Percentiles rank a stretch among this genome's conserved stretches.
These are phyloP conservation scores for Oligia latruncula DNA, from an alignment of 2,888 invertebrate species.

Conservation along the genomic window DNA sequence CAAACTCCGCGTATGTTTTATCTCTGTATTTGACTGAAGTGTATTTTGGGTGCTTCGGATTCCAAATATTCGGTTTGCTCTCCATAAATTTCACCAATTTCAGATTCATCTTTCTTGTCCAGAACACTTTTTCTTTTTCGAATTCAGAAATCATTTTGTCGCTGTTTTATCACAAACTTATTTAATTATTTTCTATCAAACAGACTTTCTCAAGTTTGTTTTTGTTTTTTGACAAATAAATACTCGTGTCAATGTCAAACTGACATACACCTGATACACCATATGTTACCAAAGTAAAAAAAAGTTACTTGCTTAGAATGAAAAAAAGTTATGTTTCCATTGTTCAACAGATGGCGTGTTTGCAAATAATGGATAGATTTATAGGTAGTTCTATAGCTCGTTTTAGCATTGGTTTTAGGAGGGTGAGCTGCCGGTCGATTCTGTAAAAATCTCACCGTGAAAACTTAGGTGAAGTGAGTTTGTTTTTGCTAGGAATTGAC, in stretches of 20 bases:
- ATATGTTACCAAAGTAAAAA: not conserved
- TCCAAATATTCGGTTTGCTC: slow-evolving; percentile 84
- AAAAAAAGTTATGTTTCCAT: not conserved
- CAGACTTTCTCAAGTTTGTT: not conserved
- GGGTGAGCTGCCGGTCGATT: not conserved
- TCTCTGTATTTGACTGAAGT: slow-evolving; percentile 81
- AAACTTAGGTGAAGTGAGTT: too few species aligned
- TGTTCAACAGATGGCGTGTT: slow-evolving; percentile 16
- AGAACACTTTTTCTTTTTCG: slow-evolving; percentile 86
- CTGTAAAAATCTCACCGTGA: too few species aligned
- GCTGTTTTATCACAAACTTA: not conserved
- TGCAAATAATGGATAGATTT: not conserved
- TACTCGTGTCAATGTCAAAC: not conserved
- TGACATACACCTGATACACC: too few species aligned
- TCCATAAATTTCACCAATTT: slow-evolving; percentile 85
- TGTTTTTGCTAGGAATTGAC: too few species aligned
- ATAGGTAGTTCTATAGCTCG: too few species aligned
- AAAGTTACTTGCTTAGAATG: not conserved
- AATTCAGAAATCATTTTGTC: slow-evolving; percentile 82
- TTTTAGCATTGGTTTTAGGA: too few species aligned
- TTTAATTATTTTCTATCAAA: not conserved
- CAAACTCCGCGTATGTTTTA: slow-evolving; percentile 83
- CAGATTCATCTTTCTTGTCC: slow-evolving; percentile 86
- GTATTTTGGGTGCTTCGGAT: slow-evolving; percentile 85
- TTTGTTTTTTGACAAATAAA: not conserved